Base-by-base conservation (phyloP, 2,797 vertebrate species). In the Remorina albescens region DNA sequence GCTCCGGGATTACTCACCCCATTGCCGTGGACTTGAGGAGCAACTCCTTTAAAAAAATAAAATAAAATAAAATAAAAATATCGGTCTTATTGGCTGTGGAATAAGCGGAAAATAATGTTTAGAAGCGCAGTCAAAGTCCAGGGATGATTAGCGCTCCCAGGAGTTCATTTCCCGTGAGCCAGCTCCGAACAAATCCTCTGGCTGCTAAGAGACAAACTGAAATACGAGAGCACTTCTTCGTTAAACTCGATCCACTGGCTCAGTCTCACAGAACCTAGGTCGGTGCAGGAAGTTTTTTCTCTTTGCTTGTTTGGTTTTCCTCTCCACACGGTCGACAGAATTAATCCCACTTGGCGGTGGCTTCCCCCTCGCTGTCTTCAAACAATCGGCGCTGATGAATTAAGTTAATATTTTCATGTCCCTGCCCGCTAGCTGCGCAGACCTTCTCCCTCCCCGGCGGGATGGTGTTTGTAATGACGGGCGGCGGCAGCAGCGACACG, bases 401-500 rank as follows among this genome's bases (percentile, higher is more conserved):
- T 71, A 86, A 90, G 83, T 91, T 87, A 77, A 68, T 71, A 72
- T 79, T 86, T 68, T 79, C 63, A 37, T 84, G 71, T 70, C 57
- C 18, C 68, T 63, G 76, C 70, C 67, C 8, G 67, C 56, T 75
- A 66, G 66, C 62, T 70, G 71, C 36, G 67, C 75, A 41, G 82
- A 91, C 85, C 89, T 88, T 79, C 68, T 75, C 60, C 78, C 82
- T 88, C 82, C 83, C 83, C 78, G 25, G 5, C 46, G 81, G 88
- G 83, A 66, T 88, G 75, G 83, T 53, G 81, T 90, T 81, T 76
- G 76, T 67, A 54, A 15, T 68, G 67, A 60, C 41, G 69, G 71
- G 53, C 85, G 56, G 87, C 88, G 90, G 91, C 90, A 91, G 91
- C 91, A 93, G 93, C 92, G 93, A 94, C 93, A 92, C 93, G 67